phyloP scores from a whole-genome alignment of 2,797 vertebrate species.

The Falco biarmicus region DNA sequence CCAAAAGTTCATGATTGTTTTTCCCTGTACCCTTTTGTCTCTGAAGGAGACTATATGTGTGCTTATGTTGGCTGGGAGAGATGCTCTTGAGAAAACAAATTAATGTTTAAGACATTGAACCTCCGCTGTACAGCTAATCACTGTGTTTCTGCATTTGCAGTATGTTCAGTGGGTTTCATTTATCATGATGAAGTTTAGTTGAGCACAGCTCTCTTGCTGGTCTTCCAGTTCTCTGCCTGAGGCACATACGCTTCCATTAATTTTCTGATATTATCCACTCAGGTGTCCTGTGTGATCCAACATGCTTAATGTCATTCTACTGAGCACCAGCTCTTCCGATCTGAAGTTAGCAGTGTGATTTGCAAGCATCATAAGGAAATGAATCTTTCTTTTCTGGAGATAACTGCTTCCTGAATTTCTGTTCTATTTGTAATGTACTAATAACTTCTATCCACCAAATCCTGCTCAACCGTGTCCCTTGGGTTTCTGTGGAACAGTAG shows the following conservation, averaged over 20 bases:
- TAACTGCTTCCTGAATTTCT: constrained; percentile 68
- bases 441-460: constrained; percentile 48
- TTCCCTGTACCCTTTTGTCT: background rate
- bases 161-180: constrained; percentile 34
- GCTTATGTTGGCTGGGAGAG: constrained; percentile 15
- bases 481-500: constrained; percentile 8
- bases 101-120: constrained; percentile 3
- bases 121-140: constrained; percentile 52
- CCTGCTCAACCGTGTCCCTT: constrained; percentile 4
- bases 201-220: constrained; percentile 47
- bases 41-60: background rate
- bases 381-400: constrained; percentile 65
- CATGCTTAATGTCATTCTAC: constrained; percentile 64
- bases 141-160: constrained; percentile 45
- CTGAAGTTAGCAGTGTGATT: constrained; percentile 51
- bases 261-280: constrained; percentile 69
- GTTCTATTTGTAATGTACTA: constrained; percentile 47
- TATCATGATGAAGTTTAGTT: constrained; percentile 60
- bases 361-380: constrained; percentile 61
- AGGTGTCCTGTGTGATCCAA: constrained; percentile 70
- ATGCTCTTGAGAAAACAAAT: constrained; percentile 37
- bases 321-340: constrained; percentile 59
- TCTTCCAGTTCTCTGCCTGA: constrained; percentile 64
- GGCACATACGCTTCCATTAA: constrained; percentile 66
- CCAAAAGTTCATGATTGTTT: background rate